Evolutionary conservation across 2,113 vertebrate species (phyloP).

Genomic region (Hemicordylus capensis): DNA sequence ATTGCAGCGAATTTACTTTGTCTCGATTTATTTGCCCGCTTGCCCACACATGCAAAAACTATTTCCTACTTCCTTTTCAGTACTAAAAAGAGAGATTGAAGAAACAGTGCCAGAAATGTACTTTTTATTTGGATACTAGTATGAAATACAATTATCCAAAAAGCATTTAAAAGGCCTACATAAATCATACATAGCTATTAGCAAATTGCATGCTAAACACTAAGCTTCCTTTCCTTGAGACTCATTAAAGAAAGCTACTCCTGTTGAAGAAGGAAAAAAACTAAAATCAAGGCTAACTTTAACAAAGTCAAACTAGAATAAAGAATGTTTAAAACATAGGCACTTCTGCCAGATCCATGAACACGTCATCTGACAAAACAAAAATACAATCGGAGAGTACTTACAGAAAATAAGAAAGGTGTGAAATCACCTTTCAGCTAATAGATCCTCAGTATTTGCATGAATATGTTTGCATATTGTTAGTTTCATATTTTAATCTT

Average conservation of each 20-base stretch:
- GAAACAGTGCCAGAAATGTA: constrained; percentile 21
- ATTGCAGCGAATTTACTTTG: neutral
- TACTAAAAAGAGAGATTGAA: neutral
- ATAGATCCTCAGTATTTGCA: constrained; percentile 69
- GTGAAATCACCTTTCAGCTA: constrained; percentile 75
- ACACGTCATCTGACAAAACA: constrained; percentile 58
- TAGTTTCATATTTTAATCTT: constrained; percentile 80
- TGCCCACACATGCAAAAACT: neutral
- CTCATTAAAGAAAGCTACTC: constrained; percentile 46
- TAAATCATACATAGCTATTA: constrained; percentile 60
- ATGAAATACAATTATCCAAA: constrained; percentile 30
- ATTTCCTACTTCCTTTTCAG: neutral
- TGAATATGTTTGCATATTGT: constrained; percentile 81
- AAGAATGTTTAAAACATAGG: constrained; percentile 59
- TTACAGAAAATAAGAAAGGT: constrained; percentile 75
- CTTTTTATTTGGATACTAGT: constrained; percentile 30
- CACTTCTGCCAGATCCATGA: constrained; percentile 63
- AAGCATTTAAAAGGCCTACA: constrained; percentile 51
- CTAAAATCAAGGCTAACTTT: constrained; percentile 52
- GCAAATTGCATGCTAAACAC: constrained; percentile 49
- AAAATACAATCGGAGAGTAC: constrained; percentile 71
- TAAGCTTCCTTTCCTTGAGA: constrained; percentile 51
- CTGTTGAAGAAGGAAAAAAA: constrained; percentile 38
- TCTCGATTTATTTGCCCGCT: neutral
- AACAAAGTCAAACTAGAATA: constrained; percentile 59